Base-by-base conservation (phyloP, 2,888 invertebrate species). In the Nomada fabriciana region DNA sequence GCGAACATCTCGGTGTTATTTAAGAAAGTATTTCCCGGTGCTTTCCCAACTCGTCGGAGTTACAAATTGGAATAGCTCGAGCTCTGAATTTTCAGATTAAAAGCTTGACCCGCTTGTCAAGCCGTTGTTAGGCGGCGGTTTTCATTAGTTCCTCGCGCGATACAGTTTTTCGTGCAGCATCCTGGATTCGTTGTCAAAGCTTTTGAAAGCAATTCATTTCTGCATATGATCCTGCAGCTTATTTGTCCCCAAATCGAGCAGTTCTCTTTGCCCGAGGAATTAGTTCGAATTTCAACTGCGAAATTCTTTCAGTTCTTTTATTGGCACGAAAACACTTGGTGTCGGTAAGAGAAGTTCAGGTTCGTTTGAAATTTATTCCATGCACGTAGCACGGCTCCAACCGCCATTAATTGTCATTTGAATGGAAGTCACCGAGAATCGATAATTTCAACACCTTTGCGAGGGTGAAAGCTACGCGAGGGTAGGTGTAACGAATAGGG, bases 31-130 rank as follows among this genome's bases (percentile, higher is more conserved):
- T 85, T 84, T 73, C 55, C 50, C 65, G 64, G 71, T 55, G 79
- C 25, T 47, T 61, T 73, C 75, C 64, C 80, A 7, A 55, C 80
- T 57, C 79, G 73, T 69, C 60, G 80, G 72, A 87, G 81, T 88
- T 89, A 85, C 86, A 87, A 89, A 89, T 88, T 85, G 83, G 77
- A 86, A 86, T 82, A 83, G 75, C 81, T 82, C 71, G 79, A 81
- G 84, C 84, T 84, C 85, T 69, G 84, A 86, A 83, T 83, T 83
- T 86, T 82, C 82, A 84, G 85, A 87, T 89, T 90, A 85, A 89
- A 84, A 82, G 85, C 83, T 81, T 83, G 78, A 60, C 79, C 73
- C 68, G 61, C 25, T 71, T 77, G 53, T 75, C 83, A 77, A 74
- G 64, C 67, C 71, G 74, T 61, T 81, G 75, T 78, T 43, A 75